A percentile compares a stretch with the other conserved stretches of the same genome.
Evolutionary conservation across 2,113 vertebrate species (phyloP).

Genomic region (Coturnix japonica): DNA sequence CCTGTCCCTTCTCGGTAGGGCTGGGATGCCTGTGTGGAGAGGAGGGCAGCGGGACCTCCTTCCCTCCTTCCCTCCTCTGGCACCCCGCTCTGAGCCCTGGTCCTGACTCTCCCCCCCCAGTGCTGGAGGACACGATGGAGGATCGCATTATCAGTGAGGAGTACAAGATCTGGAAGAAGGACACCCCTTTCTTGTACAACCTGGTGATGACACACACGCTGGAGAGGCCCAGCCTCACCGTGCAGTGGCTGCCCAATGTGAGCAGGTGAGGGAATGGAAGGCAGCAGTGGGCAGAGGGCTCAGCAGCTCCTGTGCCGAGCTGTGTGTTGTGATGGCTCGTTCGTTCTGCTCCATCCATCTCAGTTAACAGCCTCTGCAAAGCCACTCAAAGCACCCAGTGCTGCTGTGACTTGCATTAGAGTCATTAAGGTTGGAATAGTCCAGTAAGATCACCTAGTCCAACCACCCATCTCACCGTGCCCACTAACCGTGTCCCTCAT

Average conservation of each 20-base stretch:
- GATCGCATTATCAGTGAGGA: conserved; percentile 94
- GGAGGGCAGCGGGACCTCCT: too few species aligned
- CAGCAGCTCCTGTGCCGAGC: neutral
- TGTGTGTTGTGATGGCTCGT: neutral
- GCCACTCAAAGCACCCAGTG: neutral
- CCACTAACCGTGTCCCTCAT: too few species aligned
- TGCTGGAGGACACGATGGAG: conserved; percentile 91
- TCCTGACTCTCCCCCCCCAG: conserved; percentile 61
- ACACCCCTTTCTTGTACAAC: conserved; percentile 92
- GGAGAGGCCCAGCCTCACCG: conserved; percentile 94
- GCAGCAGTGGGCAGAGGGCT: neutral
- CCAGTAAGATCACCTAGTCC: too few species aligned
- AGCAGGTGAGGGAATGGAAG: conserved; percentile 81
- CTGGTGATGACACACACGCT: conserved; percentile 92
- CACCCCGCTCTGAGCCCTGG: neutral
- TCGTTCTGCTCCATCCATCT: neutral
- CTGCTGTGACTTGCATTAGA: too few species aligned
- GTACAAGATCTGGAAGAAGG: conserved; percentile 97
- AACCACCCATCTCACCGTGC: too few species aligned
- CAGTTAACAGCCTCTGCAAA: fast-evolving
- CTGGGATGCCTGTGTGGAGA: too few species aligned
- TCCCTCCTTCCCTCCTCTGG: neutral
- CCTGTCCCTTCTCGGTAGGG: too few species aligned
- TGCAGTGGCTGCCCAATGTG: conserved; percentile 92
- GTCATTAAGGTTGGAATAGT: too few species aligned